phyloP scores from a whole-genome alignment of 30 jellyfish, hydroid and myxozoan species.

The Catostylus mosaicus region DNA sequence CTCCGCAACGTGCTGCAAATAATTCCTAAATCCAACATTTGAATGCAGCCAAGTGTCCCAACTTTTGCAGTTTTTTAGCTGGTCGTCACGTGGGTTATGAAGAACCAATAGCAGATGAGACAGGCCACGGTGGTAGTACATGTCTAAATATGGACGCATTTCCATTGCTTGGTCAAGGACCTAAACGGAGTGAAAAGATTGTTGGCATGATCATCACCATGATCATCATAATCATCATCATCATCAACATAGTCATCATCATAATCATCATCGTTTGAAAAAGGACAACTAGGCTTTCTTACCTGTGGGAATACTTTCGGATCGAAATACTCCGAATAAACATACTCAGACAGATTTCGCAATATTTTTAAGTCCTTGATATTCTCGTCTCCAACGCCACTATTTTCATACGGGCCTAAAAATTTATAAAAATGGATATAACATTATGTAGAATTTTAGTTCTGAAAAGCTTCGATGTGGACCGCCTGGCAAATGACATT shows the following conservation, averaged over 20 bases:
- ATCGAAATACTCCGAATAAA: slow-evolving; percentile 67
- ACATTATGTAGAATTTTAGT: no score
- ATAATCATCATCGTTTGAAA: not conserved
- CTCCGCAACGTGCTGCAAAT: slow-evolving; percentile 74
- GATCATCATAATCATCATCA: not conserved
- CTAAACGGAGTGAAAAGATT: slow-evolving; percentile 7
- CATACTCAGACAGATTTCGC: slow-evolving; percentile 52
- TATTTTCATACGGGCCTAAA: no score
- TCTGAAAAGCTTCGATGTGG: no score
- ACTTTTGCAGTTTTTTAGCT: slow-evolving; percentile 24
- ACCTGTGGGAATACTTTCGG: slow-evolving; percentile 75
- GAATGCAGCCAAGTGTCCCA: slow-evolving; percentile 94
- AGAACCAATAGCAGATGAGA: slow-evolving; percentile 55
- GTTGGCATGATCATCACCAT: not conserved
- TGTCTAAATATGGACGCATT: slow-evolving; percentile 72
- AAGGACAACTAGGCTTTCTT: not conserved
- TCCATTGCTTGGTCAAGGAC: slow-evolving; percentile 74
- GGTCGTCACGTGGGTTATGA: slow-evolving; percentile 73
- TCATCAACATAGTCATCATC: not conserved
- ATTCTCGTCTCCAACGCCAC: not conserved
- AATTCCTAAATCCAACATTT: slow-evolving; percentile 89
- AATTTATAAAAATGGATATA: no score
- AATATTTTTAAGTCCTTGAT: not conserved
- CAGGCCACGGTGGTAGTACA: slow-evolving; percentile 68
- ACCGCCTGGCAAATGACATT: no score